These are phyloP conservation scores for Cephus pulcher DNA, from an alignment of 2,888 invertebrate genomes.

Conservation along the genomic window DNA sequence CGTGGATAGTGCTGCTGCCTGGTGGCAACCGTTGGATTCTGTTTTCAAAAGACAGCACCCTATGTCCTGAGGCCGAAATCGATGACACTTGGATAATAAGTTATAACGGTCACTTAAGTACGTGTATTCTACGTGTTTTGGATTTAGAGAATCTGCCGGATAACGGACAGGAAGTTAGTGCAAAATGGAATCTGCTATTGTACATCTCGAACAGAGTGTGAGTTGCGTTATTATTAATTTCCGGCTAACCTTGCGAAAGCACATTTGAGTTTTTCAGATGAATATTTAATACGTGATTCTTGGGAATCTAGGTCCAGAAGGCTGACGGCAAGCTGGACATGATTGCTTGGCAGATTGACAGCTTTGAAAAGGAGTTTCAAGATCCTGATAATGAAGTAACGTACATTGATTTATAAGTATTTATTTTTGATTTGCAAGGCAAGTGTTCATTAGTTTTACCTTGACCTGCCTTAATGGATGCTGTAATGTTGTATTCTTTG, in stretches of 20 bases:
- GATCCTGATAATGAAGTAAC: slow-evolving; percentile 68
- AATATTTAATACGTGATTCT: slow-evolving; percentile 5
- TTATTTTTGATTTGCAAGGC: neutral
- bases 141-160: neutral
- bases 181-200: slow-evolving; percentile 56
- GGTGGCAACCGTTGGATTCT: neutral
- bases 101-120: neutral
- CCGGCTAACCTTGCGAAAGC: neutral
- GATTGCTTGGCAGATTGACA: slow-evolving; percentile 80
- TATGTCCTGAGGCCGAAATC: neutral
- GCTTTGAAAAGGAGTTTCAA: slow-evolving; percentile 76
- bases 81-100: neutral
- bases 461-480: neutral
- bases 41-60: slow-evolving; percentile 1
- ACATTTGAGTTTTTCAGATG: neutral
- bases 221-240: slow-evolving; percentile 24
- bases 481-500: neutral
- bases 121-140: neutral
- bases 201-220: slow-evolving; percentile 58
- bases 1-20: neutral
- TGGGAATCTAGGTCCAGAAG: slow-evolving; percentile 73
- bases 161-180: neutral
- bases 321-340: slow-evolving; percentile 80
- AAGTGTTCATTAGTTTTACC: neutral
- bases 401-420: neutral